Percentiles rank a stretch among this genome's conserved stretches.
phyloP scores from a whole-genome alignment of 2,113 vertebrate genomes.

The Vidua macroura region DNA sequence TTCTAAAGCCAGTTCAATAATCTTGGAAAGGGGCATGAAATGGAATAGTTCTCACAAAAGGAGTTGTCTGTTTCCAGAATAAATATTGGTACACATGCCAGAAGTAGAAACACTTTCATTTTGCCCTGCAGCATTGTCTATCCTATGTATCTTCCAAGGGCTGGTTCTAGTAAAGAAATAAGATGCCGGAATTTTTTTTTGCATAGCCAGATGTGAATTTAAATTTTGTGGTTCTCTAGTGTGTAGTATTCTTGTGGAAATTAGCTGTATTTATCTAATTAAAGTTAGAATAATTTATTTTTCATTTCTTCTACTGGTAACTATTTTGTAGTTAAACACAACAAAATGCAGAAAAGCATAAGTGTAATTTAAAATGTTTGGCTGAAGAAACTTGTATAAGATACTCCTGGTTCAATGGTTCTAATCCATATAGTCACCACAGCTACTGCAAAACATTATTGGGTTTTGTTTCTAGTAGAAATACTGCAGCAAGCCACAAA shows the following conservation, averaged over 20 bases:
- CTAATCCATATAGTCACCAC: not conserved
- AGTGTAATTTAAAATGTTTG: not conserved
- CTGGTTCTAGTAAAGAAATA: not conserved
- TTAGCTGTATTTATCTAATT: not conserved
- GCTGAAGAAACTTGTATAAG: not conserved
- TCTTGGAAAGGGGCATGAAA: conserved; percentile 1
- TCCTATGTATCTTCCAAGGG: not conserved
- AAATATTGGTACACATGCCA: not conserved
- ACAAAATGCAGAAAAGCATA: not conserved
- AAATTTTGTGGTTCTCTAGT: not conserved
- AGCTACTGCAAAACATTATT: not conserved
- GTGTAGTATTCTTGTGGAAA: not conserved
- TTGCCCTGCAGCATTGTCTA: not conserved
- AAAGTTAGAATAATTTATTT: not conserved
- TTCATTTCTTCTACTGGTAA: not conserved
- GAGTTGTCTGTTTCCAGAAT: not conserved
- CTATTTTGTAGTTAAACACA: not conserved
- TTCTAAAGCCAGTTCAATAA: conserved; percentile 38
- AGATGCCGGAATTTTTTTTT: not conserved
- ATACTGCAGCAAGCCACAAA: not conserved
- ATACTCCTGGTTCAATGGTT: not conserved
- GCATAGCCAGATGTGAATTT: not conserved
- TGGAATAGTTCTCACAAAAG: not conserved
- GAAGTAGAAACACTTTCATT: not conserved
- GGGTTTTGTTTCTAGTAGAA: not conserved